These are phyloP conservation scores for Lysandra bellargus DNA, from an alignment of 2,888 invertebrate species.

Conservation along the genomic window DNA sequence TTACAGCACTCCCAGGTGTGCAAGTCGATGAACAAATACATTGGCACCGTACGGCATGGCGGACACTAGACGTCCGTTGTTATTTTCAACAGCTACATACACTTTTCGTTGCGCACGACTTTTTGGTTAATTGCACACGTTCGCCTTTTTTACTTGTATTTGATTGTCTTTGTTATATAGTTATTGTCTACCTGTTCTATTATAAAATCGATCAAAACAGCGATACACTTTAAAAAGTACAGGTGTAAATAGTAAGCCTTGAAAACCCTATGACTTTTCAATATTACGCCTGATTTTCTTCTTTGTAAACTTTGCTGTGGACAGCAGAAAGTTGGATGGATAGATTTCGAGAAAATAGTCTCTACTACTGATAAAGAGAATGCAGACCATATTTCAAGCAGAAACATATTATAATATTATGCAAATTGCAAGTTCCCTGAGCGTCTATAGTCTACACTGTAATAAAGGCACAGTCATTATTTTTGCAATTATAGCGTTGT, in stretches of 20 bases:
- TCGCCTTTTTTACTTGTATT: constrained; percentile 58
- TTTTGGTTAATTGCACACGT: constrained; percentile 69
- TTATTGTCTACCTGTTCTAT: background rate
- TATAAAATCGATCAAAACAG: background rate
- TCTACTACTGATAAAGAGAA: background rate
- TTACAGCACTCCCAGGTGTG: background rate
- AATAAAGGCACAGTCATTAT: constrained; percentile 38
- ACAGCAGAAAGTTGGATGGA: background rate
- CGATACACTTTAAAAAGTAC: background rate
- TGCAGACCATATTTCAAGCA: background rate
- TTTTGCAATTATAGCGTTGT: constrained; percentile 35
- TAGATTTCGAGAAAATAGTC: background rate
- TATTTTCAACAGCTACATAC: constrained; percentile 38
- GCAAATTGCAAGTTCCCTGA: background rate
- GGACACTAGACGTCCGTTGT: constrained; percentile 39
- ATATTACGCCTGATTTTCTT: background rate
- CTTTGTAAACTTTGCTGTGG: background rate
- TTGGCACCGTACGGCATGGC: constrained; percentile 41
- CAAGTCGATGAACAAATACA: constrained; percentile 20
- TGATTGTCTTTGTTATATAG: constrained; percentile 43
- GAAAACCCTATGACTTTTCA: background rate
- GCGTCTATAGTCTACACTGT: background rate
- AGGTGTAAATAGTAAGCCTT: background rate
- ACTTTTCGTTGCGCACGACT: constrained; percentile 65
- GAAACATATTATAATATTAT: background rate